phyloP scores from a whole-genome alignment of 2,888 invertebrate genomes.

The Sinelater perroti region DNA sequence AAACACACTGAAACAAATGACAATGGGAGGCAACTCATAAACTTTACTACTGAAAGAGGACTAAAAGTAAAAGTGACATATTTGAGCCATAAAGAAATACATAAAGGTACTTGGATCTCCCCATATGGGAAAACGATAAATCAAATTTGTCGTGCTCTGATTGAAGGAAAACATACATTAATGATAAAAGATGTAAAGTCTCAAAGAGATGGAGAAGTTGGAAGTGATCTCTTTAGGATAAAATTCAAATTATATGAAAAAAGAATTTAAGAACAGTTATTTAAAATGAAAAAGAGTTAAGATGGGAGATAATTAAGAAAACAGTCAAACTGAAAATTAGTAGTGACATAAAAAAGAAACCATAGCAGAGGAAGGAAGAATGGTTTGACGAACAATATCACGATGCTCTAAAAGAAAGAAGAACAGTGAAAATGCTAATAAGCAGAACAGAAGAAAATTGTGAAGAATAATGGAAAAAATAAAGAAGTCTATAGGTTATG shows the following conservation, averaged over 20 bases:
- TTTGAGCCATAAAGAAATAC: too few species aligned
- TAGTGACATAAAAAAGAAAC: background rate
- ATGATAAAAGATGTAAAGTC: background rate
- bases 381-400: conserved; percentile 1
- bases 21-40: too few species aligned
- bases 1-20: too few species aligned
- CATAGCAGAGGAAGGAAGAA: background rate
- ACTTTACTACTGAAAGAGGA: too few species aligned
- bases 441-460: background rate
- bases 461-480: background rate
- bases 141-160: background rate
- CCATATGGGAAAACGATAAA: background rate
- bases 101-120: too few species aligned
- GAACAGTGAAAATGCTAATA: background rate
- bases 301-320: background rate
- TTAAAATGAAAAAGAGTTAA: too few species aligned
- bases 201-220: background rate
- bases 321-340: background rate
- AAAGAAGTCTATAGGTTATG: background rate
- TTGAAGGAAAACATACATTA: background rate
- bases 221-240: background rate
- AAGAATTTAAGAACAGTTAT: too few species aligned
- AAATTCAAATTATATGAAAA: too few species aligned
- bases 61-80: too few species aligned
- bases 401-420: too few species aligned